Base-by-base conservation (phyloP, 2,888 invertebrate genomes). In the Choristoneura rosaceana region DNA sequence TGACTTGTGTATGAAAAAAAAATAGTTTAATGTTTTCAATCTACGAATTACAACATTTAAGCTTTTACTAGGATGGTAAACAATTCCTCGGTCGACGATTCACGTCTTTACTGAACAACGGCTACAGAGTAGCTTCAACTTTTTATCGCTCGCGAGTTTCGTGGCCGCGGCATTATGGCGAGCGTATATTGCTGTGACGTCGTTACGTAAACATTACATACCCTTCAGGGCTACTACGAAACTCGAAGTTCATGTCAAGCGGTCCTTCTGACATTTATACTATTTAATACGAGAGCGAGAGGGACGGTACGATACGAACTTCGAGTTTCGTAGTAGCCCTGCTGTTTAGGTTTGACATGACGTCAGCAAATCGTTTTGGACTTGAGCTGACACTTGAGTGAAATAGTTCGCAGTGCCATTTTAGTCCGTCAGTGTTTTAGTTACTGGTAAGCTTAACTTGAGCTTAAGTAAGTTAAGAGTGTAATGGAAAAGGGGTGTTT, bases 281-380 rank as follows among this genome's bases (percentile, higher is more conserved):
- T n/a, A n/a, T n/a, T n/a, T n/a, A n/a, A n/a, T n/a, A n/a, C n/a
- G n/a, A n/a, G n/a, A n/a, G n/a, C n/a, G n/a, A n/a, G n/a, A n/a
- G n/a, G n/a, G n/a, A n/a, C n/a, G n/a, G n/a, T n/a, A n/a, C n/a
- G n/a, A n/a, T n/a, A n/a, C n/a, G n/a, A n/a, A n/a, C n/a, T n/a
- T n/a, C n/a, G n/a, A n/a, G n/a, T n/a, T n/a, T n/a, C n/a, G n/a
- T n/a, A n/a, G n/a, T n/a, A n/a, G n/a, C n/a, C n/a, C n/a, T n/a
- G n/a, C n/a, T 68, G 73, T 73, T 73, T 69, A 69, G 64, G 69
- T 73, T 60, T 41, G 17, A 50, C 59, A 69, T 69, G 71, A 71
- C 63, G 71, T 71, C 71, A 68, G 63, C 67, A 68, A 67, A 63
- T 68, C 67, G 67, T 55, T 68, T 71, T 38, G n/a, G 67, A 58